Evolutionary conservation across 1,140 invertebrate genomes (phyloP).

Genomic region (Kradibia gibbosae): DNA sequence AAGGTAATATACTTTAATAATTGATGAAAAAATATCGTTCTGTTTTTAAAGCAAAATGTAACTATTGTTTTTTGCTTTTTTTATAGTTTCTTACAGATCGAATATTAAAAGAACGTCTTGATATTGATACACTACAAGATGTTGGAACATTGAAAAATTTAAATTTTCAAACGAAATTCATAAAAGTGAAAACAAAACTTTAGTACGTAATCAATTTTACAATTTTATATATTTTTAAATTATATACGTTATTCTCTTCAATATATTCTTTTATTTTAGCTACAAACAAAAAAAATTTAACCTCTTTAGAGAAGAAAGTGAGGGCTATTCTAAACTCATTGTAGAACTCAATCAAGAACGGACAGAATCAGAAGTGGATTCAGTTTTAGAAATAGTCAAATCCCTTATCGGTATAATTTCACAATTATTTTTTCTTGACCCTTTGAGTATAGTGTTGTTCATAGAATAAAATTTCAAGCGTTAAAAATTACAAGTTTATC

Average conservation of each 20-base stretch:
- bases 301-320: conserved; percentile 97
- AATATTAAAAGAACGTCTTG: conserved; percentile 91
- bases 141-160: conserved; percentile 93
- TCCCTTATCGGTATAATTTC: conserved; percentile 87
- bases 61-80: conserved; percentile 48
- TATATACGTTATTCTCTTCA: conserved; percentile 7
- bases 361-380: conserved; percentile 76
- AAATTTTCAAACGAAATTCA: conserved; percentile 96
- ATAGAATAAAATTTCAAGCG: neutral
- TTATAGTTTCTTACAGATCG: conserved; percentile 85
- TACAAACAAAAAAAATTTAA: conserved; percentile 99
- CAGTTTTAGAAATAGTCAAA: conserved; percentile 87
- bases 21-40: neutral
- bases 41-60: neutral
- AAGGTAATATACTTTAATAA: conserved; percentile 70
- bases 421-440: conserved; percentile 32
- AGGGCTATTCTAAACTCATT: conserved; percentile 98
- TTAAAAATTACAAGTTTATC: neutral
- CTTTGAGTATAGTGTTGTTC: neutral
- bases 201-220: conserved; percentile 85
- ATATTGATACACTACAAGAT: conserved; percentile 94
- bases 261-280: conserved; percentile 78
- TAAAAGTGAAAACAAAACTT: conserved; percentile 97
- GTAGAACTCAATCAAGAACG: conserved; percentile 95
- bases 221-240: conserved; percentile 42